These are phyloP conservation scores for Auanema sp. DNA, from an alignment of 2,888 invertebrate genomes.

Conservation along the genomic window DNA sequence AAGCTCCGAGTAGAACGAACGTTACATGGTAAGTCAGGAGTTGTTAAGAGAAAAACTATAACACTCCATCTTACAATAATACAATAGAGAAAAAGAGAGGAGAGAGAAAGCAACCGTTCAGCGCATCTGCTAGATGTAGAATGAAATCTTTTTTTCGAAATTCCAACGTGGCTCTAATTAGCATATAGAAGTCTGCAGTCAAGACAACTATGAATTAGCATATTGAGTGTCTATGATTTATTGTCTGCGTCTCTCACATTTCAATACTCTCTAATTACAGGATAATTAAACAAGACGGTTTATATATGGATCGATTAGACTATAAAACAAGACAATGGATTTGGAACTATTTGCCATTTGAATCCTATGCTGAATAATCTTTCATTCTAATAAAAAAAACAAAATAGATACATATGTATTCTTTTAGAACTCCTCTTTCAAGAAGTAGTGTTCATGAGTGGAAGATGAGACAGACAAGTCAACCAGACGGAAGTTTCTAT, in stretches of 20 bases:
- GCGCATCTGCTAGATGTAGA: too few species aligned
- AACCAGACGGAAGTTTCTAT: constrained; percentile 43
- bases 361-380: constrained; percentile 27
- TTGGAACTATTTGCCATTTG: constrained; percentile 39
- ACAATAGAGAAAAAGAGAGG: background rate
- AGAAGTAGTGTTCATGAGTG: constrained; percentile 46
- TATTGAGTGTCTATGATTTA: too few species aligned
- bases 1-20: constrained; percentile 33
- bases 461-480: constrained; percentile 40
- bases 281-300: constrained; percentile 37
- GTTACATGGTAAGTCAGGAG: constrained; percentile 35
- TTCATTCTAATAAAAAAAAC: too few species aligned
- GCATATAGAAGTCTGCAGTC: background rate
- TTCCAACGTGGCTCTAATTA: background rate
- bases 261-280: constrained; percentile 21
- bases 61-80: background rate
- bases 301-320: constrained; percentile 22
- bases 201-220: too few species aligned
- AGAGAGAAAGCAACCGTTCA: background rate
- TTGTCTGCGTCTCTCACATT: background rate
- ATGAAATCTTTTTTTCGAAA: background rate
- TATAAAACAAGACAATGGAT: constrained; percentile 29
- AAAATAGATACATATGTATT: too few species aligned
- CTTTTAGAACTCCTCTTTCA: constrained; percentile 35
- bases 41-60: background rate